Evolutionary conservation across 2,113 vertebrate species (phyloP), one percentile per base, ranked within the genome.

Genomic region (Smithornis capensis): DNA sequence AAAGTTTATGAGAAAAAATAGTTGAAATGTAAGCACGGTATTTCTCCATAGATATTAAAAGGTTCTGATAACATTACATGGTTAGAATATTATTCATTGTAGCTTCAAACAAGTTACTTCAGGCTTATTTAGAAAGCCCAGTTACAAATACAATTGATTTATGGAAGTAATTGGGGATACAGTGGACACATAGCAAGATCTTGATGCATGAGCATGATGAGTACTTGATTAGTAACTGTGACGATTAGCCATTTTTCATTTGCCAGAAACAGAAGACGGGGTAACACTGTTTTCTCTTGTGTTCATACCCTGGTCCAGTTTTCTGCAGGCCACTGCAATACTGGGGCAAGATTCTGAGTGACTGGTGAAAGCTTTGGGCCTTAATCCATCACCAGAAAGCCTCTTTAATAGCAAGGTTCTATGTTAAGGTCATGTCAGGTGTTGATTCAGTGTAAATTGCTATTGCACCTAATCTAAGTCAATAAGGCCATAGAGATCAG

Each of bases 1-100:
- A 33, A 90, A 86, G 33, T 70, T 74, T 42, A 64, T 31, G 29
- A 91, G 69, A 90, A 92, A 93, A 88, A 75, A 28, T 23, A 70
- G 55, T 52, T 83, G 47, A 89, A 94, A 94, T 33, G 9, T 40
- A 84, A 87, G 28, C 37, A 45, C 63, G 33, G 22, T 64, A 57
- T 79, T 82, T 82, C 24, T 76, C 44, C 28, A 47, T 28, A 9
- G 53, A 22, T 52, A 63, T 35, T 38, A 67, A 92, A 88, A 63
- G 24, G 10, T 70, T 94, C 68, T 75, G 33, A 35, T 69, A 40
- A 71, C 5, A 79, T 71, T 78, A 44, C 25, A 28, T 4, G 1
- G 28, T 81, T 74, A 70, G 53, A 64, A 56, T 62, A 80, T 55
- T 47, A 53, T 45, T 75, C 24, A 71, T 19, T n/a, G 28, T 69